Conservation (phyloP, 2,113 vertebrate genomes). For the Chinchilla lanigera region DNA sequence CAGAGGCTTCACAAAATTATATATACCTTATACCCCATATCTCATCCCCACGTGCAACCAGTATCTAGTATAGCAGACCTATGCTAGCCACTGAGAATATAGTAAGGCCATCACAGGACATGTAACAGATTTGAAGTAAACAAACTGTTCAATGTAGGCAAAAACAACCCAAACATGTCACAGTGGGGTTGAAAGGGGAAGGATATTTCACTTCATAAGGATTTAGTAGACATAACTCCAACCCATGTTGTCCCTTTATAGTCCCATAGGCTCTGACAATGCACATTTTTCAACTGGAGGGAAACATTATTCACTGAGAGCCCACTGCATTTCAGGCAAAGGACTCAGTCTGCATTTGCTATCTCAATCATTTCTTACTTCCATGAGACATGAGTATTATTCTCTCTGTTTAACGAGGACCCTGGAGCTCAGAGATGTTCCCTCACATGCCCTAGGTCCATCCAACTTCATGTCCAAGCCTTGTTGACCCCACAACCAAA, state of each 20-base stretch:
- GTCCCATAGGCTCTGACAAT: not conserved
- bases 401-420: not conserved
- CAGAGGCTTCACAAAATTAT: not conserved
- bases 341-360: not conserved
- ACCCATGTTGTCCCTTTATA: not conserved
- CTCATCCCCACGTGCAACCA: not conserved
- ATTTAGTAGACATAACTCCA: not conserved
- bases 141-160: not conserved
- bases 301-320: not conserved
- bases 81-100: not conserved
- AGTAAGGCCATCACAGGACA: not conserved
- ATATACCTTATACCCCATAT: not conserved
- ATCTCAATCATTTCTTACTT: not conserved
- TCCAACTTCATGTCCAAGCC: not conserved
- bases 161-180: not conserved
- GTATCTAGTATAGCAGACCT: not conserved
- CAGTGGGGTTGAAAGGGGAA: not conserved
- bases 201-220: not conserved
- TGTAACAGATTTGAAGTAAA: not conserved
- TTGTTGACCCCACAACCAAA: not conserved
- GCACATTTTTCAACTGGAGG: not conserved
- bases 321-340: not conserved
- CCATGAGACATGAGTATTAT: no score
- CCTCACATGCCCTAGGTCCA: rapidly evolving
- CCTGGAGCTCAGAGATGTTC: not conserved